Evolutionary conservation across 1,140 invertebrate genomes (phyloP).

Genomic region (Coptotermes formosanus): DNA sequence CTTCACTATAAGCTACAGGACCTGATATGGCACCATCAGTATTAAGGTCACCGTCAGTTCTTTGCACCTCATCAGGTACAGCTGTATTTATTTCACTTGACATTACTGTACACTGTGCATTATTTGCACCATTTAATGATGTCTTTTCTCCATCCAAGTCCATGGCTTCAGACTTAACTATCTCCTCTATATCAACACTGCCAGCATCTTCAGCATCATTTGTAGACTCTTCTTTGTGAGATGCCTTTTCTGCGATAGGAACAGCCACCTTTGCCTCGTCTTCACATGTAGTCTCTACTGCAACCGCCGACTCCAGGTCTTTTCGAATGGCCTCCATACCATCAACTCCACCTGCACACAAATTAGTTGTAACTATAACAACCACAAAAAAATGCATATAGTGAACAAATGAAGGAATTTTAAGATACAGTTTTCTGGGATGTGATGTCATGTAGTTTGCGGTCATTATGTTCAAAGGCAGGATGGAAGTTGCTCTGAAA

Average conservation of each 20-base stretch:
- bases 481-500: too few species aligned
- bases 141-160: conserved; percentile 35
- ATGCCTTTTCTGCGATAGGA: conserved; percentile 29
- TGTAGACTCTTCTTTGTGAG: neutral
- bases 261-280: conserved; percentile 35
- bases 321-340: conserved; percentile 57
- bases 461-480: too few species aligned
- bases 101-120: neutral
- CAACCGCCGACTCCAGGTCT: conserved; percentile 58
- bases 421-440: too few species aligned
- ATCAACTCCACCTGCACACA: conserved; percentile 33
- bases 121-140: neutral
- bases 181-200: neutral
- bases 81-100: neutral
- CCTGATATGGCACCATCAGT: neutral
- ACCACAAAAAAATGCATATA: too few species aligned
- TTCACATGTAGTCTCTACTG: conserved; percentile 55
- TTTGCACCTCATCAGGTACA: conserved; percentile 19
- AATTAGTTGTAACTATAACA: too few species aligned
- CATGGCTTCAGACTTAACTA: conserved; percentile 32
- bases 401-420: too few species aligned
- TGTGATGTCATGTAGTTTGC: too few species aligned
- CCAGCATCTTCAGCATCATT: conserved; percentile 27
- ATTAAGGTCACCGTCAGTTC: neutral
- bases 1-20: conserved; percentile 13